Evolutionary conservation across 1,140 invertebrate species (phyloP).

Genomic region (Bombus confusus): DNA sequence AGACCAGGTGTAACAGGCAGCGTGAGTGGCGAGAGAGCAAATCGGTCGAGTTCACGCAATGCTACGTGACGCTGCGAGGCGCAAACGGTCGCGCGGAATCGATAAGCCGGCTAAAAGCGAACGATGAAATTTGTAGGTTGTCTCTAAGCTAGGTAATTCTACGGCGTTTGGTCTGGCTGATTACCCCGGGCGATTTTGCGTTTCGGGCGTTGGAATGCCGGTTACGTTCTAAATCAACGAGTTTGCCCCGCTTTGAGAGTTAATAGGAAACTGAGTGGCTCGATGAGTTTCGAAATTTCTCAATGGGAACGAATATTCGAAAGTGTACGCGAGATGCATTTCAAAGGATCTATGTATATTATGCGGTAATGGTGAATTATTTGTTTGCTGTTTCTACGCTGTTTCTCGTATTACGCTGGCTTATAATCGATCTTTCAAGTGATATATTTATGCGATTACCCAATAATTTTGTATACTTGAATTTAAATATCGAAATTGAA

Average conservation of each 20-base stretch:
- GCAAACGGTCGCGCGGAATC: slow-evolving; percentile 24
- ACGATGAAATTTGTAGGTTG: slow-evolving; percentile 41
- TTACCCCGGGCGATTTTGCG: background rate
- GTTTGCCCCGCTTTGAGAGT: background rate
- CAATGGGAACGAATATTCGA: background rate
- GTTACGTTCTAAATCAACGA: background rate
- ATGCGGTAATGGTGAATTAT: background rate
- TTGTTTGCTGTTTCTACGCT: background rate
- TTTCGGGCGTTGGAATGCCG: background rate
- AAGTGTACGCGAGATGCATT: background rate
- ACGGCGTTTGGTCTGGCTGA: slow-evolving; percentile 17
- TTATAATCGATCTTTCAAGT: no score
- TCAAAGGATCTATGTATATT: background rate
- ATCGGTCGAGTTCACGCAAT: slow-evolving; percentile 37
- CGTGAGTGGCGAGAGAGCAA: slow-evolving; percentile 14
- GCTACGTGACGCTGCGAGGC: slow-evolving; percentile 20
- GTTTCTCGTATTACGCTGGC: no score
- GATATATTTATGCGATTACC: no score
- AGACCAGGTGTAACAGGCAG: slow-evolving; percentile 8
- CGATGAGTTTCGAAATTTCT: background rate
- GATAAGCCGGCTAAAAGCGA: slow-evolving; percentile 33
- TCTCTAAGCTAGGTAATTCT: background rate
- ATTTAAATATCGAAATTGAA: background rate
- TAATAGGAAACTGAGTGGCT: background rate
- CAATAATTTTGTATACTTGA: background rate